These are phyloP conservation scores for Zenarchopterus dispar DNA, from an alignment of 2,797 vertebrate genomes.

Conservation along the genomic window DNA sequence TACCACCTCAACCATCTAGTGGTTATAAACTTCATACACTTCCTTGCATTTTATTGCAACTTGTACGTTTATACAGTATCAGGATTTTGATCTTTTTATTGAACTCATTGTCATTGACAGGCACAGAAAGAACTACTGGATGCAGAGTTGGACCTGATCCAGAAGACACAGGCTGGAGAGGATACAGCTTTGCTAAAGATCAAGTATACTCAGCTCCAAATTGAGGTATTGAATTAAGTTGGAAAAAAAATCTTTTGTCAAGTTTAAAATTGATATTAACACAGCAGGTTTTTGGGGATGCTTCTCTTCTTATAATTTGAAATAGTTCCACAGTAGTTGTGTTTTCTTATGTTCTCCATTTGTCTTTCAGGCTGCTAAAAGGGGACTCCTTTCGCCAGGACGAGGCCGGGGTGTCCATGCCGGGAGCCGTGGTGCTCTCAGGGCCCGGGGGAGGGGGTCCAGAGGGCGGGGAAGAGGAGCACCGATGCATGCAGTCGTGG, in stretches of 20 bases:
- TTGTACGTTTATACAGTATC: not conserved
- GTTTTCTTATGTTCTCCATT: not conserved
- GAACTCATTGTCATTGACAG: constrained; percentile 65
- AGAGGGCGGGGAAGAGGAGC: constrained; percentile 87
- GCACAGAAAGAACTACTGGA: constrained; percentile 97
- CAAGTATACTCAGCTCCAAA: constrained; percentile 93
- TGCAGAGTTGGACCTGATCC: constrained; percentile 95
- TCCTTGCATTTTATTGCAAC: not conserved
- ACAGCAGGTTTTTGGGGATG: constrained; percentile 32
- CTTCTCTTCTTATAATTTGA: constrained; percentile 11
- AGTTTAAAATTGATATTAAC: not conserved
- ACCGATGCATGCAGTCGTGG: constrained; percentile 88
- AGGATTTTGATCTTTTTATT: not conserved
- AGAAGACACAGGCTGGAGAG: constrained; percentile 96
- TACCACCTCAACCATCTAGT: too few species aligned
- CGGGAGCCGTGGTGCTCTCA: constrained; percentile 84
- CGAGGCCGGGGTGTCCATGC: constrained; percentile 86
- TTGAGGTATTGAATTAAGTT: constrained; percentile 85
- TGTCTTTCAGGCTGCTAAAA: constrained; percentile 89
- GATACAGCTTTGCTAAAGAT: constrained; percentile 92
- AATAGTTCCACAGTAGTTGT: not conserved
- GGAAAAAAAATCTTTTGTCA: not conserved
- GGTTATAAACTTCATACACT: too few species aligned
- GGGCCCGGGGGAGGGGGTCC: constrained; percentile 87
- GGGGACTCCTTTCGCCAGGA: constrained; percentile 90